These are phyloP conservation scores for Acheta domesticus DNA, from an alignment of 2,888 invertebrate genomes.

Conservation along the genomic window DNA sequence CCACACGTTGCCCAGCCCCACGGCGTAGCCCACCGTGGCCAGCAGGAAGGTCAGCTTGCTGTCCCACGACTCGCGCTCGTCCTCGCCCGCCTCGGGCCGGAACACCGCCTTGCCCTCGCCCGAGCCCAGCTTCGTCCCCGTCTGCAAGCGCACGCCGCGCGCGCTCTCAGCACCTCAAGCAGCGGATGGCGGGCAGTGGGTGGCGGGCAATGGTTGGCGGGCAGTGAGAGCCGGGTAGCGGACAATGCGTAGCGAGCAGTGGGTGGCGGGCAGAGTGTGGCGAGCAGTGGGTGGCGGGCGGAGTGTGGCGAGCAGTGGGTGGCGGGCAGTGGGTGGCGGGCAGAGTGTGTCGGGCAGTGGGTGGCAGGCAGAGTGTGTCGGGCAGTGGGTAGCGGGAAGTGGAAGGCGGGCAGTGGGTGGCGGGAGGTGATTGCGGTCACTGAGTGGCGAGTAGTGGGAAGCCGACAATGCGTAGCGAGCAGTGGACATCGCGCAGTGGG, in stretches of 20 bases:
- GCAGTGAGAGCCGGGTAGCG: constrained; percentile 60
- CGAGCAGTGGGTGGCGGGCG: constrained; percentile 80
- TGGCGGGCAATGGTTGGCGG: constrained; percentile 80
- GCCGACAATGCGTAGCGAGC: too few species aligned
- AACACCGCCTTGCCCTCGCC: constrained; percentile 61
- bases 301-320: constrained; percentile 56
- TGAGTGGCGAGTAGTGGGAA: constrained; percentile 74
- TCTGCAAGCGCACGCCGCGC: constrained; percentile 48
- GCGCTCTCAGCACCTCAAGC: constrained; percentile 59
- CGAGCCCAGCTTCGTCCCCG: constrained; percentile 59
- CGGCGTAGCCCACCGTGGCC: constrained; percentile 93
- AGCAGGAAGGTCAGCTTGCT: constrained; percentile 87
- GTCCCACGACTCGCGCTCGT: constrained; percentile 87
- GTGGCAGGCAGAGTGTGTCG: constrained; percentile 68
- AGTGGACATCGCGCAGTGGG: too few species aligned
- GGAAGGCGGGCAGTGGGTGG: constrained; percentile 73
- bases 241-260: constrained; percentile 74
- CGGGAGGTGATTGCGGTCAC: constrained; percentile 75
- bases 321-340: constrained; percentile 76
- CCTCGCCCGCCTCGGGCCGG: constrained; percentile 66
- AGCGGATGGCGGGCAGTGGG: constrained; percentile 57
- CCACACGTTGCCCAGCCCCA: constrained; percentile 93
- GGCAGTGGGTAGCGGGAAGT: constrained; percentile 72
- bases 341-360: constrained; percentile 77
- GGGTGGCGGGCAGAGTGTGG: constrained; percentile 73